Base-by-base conservation (phyloP, 1,140 invertebrate genomes). In the Charaxes varanes region DNA sequence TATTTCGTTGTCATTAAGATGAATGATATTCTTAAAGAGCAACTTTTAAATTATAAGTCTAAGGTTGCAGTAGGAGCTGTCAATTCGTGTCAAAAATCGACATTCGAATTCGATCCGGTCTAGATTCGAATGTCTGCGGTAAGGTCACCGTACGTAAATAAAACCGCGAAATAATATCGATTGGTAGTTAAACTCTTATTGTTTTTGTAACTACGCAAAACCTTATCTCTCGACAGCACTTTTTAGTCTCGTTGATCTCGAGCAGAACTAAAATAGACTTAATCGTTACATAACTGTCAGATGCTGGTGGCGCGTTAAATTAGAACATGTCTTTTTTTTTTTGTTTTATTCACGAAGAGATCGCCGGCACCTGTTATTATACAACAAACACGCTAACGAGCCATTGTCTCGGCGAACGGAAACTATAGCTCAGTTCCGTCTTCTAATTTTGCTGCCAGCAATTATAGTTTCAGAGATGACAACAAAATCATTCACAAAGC, bases 321-420 rank as follows among this genome's bases (percentile, higher is more conserved):
- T 60, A 55, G 45, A 55, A 51, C 53, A 44, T 50, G 46, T 43
- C n/a, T n/a, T n/a, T n/a, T 15, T 47, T 53, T 53, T 57, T 58
- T 64, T 49, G 33, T 36, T 47, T 47, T 34, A 11, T 24, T 30
- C 27, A 42, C 36, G 32, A 40, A 41, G 44, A 46, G 43, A 47
- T 53, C 40, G 42, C 43, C 33, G 35, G 44, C 54, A 60, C 53
- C 61, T 54, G 48, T 36, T 47, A 33, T 74, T 74, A 71, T 64
- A 60, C 55, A 74, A 74, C 57, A 11, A 37, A 30, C 46, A 35
- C 38, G 35, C 55, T 72, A 76, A 76, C 62, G 59, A 76, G 40
- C 58, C 33, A 76, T 76, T 76, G 71, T 76, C 43, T 72, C 34
- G 37, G 59, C 42, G 53, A 68, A 56, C 55, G 65, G 62, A 68